Conservation (phyloP, 2,797 vertebrate species). For the Enteromius paludinosus region DNA sequence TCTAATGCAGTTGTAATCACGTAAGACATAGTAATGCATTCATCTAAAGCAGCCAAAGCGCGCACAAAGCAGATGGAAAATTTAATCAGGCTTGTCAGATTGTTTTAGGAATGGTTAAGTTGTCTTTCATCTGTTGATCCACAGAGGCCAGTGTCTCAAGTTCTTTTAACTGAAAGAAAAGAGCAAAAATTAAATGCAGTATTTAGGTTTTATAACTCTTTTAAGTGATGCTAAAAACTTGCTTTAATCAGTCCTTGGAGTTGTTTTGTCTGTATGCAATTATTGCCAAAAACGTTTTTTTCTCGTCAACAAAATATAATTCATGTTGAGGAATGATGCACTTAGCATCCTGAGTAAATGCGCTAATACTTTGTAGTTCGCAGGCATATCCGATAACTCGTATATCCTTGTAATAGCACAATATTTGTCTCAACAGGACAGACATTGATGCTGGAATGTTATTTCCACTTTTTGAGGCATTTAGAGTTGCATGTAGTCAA, state of each 20-base stretch:
- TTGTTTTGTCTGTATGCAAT: not conserved
- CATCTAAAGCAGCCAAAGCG: conserved; percentile 39
- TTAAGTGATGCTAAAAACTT: not conserved
- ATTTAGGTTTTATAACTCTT: not conserved
- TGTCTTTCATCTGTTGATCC: conserved; percentile 90
- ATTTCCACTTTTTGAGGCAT: conserved; percentile 55
- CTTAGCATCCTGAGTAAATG: conserved; percentile 10
- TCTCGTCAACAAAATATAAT: not conserved
- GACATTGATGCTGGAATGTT: conserved; percentile 43
- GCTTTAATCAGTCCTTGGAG: not conserved
- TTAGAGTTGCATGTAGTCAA: conserved; percentile 56
- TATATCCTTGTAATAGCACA: conserved; percentile 33
- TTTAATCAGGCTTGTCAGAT: conserved; percentile 44
- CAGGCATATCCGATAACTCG: not conserved
- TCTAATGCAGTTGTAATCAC: not conserved
- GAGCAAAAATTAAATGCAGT: not conserved
- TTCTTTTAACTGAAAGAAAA: conserved; percentile 82
- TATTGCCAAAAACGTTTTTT: not conserved
- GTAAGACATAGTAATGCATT: conserved; percentile 24
- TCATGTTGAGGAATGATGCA: conserved; percentile 31
- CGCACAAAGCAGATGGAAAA: conserved; percentile 16
- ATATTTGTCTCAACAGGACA: conserved; percentile 45
- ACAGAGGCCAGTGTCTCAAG: conserved; percentile 88
- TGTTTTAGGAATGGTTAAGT: conserved; percentile 84
- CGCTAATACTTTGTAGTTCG: not conserved